Percentiles rank a stretch among this genome's conserved stretches.
Conservation (phyloP, 92 coral and sea anemone species). For the Anthopleura xanthogrammica region DNA sequence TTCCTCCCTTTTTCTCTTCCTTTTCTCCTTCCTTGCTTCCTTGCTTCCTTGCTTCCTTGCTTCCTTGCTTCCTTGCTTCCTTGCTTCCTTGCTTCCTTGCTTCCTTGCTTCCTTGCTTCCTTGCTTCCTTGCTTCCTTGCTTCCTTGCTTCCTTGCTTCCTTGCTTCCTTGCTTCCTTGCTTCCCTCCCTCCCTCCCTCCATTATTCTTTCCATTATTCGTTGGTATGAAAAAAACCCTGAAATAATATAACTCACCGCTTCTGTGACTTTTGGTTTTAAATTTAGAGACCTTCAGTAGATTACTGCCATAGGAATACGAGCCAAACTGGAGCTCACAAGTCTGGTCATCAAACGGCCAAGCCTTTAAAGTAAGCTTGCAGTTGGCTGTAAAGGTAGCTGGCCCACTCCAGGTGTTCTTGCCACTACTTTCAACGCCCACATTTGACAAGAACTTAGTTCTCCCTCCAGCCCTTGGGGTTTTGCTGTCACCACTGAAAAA, state of each 20-base stretch:
- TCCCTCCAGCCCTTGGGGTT: constrained; percentile 56
- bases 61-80: too few relatives aligned
- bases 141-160: too few relatives aligned
- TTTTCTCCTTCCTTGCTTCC: too few relatives aligned
- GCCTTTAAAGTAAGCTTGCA: constrained; percentile 41
- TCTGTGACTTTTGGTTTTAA: constrained; percentile 15
- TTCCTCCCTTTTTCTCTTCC: too few relatives aligned
- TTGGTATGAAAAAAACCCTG: too few relatives aligned
- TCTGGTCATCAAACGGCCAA: constrained; percentile 69
- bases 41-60: too few relatives aligned
- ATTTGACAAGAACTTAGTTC: constrained; percentile 36
- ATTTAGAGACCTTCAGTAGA: constrained; percentile 23
- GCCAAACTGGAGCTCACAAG: constrained; percentile 41
- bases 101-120: too few relatives aligned
- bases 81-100: too few relatives aligned
- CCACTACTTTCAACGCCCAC: constrained; percentile 38
- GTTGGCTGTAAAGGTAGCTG: constrained; percentile 50
- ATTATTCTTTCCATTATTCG: too few relatives aligned
- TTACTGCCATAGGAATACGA: constrained; percentile 38
- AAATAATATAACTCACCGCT: background rate
- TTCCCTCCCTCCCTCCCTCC: too few relatives aligned
- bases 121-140: too few relatives aligned
- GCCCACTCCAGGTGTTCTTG: constrained; percentile 42
- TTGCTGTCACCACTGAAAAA: constrained; percentile 44
- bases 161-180: too few relatives aligned